Conservation (phyloP, 2,888 invertebrate genomes). For the Ischnura elegans region DNA sequence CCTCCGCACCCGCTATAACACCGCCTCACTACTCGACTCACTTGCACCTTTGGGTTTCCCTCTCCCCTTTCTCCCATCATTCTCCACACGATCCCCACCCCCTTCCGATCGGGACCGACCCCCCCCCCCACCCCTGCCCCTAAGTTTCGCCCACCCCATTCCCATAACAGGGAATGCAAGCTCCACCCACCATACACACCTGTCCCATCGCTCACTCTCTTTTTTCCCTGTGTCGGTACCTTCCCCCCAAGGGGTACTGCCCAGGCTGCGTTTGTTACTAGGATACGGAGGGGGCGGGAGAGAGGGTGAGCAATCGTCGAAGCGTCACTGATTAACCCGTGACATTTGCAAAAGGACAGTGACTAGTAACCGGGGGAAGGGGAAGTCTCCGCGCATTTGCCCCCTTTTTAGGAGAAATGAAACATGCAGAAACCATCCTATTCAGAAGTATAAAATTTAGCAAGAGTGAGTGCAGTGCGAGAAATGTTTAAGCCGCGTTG, state of each 20-base stretch:
- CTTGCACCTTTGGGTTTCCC: not conserved
- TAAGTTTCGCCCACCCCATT: not conserved
- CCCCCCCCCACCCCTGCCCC: not conserved
- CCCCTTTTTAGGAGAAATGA: not conserved
- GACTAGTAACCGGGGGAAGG: not conserved
- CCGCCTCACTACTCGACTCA: not conserved
- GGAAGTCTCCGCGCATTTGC: not conserved
- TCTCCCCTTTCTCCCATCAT: not conserved
- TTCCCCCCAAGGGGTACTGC: not conserved
- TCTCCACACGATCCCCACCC: not conserved
- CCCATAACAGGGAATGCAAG: not conserved
- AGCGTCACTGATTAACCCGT: not conserved
- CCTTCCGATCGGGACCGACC: not conserved
- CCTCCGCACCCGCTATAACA: not conserved
- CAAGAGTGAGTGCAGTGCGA: no score
- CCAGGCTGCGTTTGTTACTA: not conserved
- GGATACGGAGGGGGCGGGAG: not conserved
- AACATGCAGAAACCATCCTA: no score
- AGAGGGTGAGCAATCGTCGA: not conserved
- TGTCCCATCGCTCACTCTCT: conserved; percentile 18
- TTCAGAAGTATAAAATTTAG: no score
- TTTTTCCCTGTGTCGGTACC: not conserved
- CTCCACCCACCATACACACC: conserved; percentile 1
- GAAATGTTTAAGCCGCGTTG: no score
- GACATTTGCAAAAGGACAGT: not conserved